These are phyloP conservation scores for Cataglyphis livida DNA, from an alignment of 2,888 invertebrate genomes.

Conservation along the genomic window DNA sequence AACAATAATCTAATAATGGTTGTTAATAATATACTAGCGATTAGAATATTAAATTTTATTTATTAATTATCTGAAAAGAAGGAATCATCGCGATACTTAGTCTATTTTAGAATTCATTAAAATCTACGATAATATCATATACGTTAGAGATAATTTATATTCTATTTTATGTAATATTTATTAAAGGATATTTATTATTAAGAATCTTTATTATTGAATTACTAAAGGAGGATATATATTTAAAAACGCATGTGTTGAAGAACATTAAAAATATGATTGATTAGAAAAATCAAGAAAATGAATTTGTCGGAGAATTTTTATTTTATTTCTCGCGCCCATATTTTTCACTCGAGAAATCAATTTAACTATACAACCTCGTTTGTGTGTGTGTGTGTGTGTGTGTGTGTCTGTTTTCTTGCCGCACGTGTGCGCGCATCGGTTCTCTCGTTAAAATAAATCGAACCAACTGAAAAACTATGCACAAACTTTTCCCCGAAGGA, in stretches of 20 bases:
- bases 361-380: slow-evolving; percentile 30
- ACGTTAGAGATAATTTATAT: not conserved
- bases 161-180: not conserved
- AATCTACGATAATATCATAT: not conserved
- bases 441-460: slow-evolving; percentile 53
- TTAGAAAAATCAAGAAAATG: not conserved
- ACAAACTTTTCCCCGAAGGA: slow-evolving; percentile 10
- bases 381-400: not conserved
- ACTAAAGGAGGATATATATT: not conserved
- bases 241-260: not conserved
- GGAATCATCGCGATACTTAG: not conserved
- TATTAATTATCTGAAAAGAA: not conserved
- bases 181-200: not conserved
- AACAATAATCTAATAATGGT: not conserved
- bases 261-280: not conserved
- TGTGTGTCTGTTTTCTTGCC: slow-evolving; percentile 11
- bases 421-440: slow-evolving; percentile 25
- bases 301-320: not conserved
- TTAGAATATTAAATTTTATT: not conserved
- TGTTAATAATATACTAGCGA: not conserved
- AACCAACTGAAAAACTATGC: slow-evolving; percentile 45
- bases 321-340: slow-evolving; percentile 6
- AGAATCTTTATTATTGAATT: too few species aligned
- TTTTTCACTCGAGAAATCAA: slow-evolving; percentile 41
- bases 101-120: not conserved